Percentiles rank a stretch among this genome's conserved stretches.
Evolutionary conservation across 2,113 vertebrate species (phyloP).

Genomic region (Erpornis zantholeuca): DNA sequence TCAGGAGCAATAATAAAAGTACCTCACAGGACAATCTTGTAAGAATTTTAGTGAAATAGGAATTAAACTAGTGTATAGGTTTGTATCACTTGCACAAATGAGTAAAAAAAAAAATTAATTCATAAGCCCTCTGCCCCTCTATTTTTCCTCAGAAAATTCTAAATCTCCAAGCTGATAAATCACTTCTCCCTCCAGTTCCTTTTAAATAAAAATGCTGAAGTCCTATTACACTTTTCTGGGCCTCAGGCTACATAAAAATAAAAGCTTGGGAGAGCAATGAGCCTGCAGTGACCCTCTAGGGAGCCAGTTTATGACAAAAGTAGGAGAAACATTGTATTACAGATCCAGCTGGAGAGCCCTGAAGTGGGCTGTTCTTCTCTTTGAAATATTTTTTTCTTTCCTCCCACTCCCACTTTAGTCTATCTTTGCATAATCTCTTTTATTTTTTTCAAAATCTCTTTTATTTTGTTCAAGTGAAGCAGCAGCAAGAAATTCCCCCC

Average conservation of each 20-base stretch:
- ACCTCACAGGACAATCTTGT: not conserved
- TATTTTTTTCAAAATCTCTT: constrained; percentile 43
- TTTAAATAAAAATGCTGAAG: not conserved
- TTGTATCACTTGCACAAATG: not conserved
- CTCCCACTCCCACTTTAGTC: not conserved
- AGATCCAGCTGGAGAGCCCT: not conserved
- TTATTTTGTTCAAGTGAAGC: constrained; percentile 45
- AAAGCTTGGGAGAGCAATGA: not conserved
- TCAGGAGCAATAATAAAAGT: not conserved
- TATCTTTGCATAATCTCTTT: constrained; percentile 45
- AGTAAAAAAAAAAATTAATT: not conserved
- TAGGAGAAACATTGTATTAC: not conserved
- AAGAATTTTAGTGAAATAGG: not conserved
- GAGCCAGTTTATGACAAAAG: not conserved
- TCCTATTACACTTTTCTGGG: not conserved
- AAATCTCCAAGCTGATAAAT: not conserved
- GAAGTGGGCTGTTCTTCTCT: not conserved
- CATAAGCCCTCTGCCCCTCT: not conserved
- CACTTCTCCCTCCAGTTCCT: not conserved
- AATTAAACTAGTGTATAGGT: not conserved
- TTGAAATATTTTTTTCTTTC: constrained; percentile 24
- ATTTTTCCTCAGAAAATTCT: not conserved
- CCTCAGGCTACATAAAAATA: not conserved
- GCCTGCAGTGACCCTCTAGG: not conserved
- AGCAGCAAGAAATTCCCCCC: not conserved